Percentiles rank a stretch among this genome's conserved stretches.
Conservation (phyloP, 2,113 vertebrate species). For the Sterrhoptilus dennistouni region DNA sequence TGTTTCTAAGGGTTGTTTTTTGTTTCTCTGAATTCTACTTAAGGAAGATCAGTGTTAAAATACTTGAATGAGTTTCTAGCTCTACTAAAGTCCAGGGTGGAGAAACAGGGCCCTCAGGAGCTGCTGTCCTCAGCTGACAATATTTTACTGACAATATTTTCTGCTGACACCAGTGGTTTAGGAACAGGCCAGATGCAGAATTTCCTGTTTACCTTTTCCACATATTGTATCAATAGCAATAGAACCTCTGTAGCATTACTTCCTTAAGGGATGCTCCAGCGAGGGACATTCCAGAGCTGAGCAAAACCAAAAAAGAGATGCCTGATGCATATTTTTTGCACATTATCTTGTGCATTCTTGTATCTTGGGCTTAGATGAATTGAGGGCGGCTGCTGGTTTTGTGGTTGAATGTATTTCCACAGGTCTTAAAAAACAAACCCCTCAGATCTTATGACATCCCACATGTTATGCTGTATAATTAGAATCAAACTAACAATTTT, state of each 20-base stretch:
- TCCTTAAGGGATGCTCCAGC: background rate
- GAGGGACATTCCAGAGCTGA: background rate
- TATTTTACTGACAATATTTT: background rate
- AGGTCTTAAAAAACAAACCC: background rate
- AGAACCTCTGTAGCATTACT: background rate
- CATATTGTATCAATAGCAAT: background rate
- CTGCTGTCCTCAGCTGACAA: background rate
- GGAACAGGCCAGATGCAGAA: background rate
- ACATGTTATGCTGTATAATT: background rate
- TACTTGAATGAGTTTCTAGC: background rate
- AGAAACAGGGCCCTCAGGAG: background rate
- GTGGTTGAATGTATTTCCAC: background rate
- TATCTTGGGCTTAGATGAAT: background rate
- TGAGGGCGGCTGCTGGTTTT: background rate
- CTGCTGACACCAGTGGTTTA: background rate
- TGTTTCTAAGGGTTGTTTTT: background rate
- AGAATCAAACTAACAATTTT: background rate
- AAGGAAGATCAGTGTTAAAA: background rate
- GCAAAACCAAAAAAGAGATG: background rate
- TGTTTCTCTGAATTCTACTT: background rate
- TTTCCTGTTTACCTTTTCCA: background rate
- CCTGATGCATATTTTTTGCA: background rate
- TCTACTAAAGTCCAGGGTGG: background rate
- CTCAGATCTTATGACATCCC: background rate
- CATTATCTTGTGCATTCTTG: background rate